These are phyloP conservation scores for Eidolon helvum DNA, from an alignment of 2,113 vertebrate genomes.

Conservation along the genomic window DNA sequence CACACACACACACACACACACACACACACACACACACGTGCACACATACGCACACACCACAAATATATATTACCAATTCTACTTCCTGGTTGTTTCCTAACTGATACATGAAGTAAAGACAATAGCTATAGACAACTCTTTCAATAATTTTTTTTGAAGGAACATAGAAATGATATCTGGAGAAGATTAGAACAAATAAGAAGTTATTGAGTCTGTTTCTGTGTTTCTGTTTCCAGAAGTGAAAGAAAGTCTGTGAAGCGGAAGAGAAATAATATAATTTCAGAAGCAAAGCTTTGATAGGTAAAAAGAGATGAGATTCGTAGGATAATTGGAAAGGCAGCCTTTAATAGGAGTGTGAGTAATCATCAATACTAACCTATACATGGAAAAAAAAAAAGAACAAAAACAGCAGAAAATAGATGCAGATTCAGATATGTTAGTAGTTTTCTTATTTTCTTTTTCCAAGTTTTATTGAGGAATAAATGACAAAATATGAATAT, in stretches of 20 bases:
- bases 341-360: not conserved
- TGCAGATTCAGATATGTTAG: not conserved
- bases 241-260: not conserved
- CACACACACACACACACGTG: not conserved
- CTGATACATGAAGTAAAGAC: not conserved
- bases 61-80: not conserved
- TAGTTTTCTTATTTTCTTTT: not conserved
- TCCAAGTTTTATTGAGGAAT: not conserved
- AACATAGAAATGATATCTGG: not conserved
- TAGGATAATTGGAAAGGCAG: not conserved
- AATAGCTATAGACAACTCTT: not conserved
- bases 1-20: not conserved
- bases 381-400: no score
- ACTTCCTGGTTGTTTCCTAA: not conserved
- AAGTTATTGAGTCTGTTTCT: not conserved
- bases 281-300: not conserved
- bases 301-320: not conserved
- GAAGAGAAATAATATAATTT: not conserved
- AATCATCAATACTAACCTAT: not conserved
- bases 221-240: not conserved
- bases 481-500: not conserved
- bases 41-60: not conserved
- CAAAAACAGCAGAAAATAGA: not conserved
- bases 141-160: not conserved
- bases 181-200: not conserved